A percentile compares a stretch with the other conserved stretches of the same genome.
phyloP scores from a whole-genome alignment of 23 tunicate species.

The Trididemnum miniatum region DNA sequence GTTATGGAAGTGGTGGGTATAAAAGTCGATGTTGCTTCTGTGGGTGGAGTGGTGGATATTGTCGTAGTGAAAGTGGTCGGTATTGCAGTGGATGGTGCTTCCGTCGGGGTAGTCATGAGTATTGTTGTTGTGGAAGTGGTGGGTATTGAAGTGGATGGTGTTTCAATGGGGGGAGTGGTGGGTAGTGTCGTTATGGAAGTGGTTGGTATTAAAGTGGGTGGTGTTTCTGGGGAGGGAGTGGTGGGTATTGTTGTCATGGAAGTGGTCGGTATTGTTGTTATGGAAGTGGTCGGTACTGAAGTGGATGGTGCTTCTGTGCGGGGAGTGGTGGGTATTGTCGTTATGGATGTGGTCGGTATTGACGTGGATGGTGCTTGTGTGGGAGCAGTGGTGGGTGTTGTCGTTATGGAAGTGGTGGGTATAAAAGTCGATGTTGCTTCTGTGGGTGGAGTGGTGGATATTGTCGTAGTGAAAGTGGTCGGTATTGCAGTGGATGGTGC shows the following conservation, averaged over 20 bases:
- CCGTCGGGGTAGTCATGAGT: neutral
- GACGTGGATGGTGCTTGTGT: neutral
- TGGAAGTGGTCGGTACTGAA: neutral
- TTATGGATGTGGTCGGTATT: neutral
- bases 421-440: constrained; percentile 19
- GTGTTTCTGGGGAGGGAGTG: neutral
- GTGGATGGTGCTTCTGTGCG: no score
- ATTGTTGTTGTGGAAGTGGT: neutral
- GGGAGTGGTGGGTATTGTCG: no score
- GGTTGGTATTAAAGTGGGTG: no score
- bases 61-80: neutral
- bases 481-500: neutral
- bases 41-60: no score
- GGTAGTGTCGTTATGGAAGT: neutral
- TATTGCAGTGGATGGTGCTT: neutral
- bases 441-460: constrained; percentile 3
- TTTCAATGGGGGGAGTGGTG: neutral
- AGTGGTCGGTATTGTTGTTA: neutral
- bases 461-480: neutral
- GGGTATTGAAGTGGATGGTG: neutral
- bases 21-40: no score
- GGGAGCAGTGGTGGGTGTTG: neutral
- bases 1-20: no score
- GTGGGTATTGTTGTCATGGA: neutral
- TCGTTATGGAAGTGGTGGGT: neutral